Percentiles rank a stretch among this genome's conserved stretches.
phyloP scores from a whole-genome alignment of 35 echinoderm and acorn worm species.

The Patiria miniata region DNA sequence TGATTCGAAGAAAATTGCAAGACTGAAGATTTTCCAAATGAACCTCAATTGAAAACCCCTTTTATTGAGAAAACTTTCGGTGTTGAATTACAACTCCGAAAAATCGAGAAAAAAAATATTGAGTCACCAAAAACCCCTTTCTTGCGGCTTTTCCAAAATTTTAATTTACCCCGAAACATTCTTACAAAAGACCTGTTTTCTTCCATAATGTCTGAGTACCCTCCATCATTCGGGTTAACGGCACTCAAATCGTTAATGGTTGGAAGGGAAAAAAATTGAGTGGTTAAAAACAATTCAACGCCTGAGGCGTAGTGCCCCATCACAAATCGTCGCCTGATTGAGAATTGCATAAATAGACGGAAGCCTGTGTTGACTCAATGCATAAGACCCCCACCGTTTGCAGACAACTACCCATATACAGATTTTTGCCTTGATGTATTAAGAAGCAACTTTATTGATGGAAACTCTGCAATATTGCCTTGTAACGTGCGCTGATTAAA shows the following conservation, averaged over 20 bases:
- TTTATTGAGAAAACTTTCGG: too few species aligned
- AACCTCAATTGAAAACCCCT: too few species aligned
- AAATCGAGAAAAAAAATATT: too few species aligned
- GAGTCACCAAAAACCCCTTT: too few species aligned
- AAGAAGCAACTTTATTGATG: not conserved
- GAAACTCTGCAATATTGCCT: not conserved
- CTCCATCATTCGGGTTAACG: not conserved
- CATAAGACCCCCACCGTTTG: not conserved
- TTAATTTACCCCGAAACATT: too few species aligned
- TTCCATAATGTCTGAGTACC: not conserved
- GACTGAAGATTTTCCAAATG: too few species aligned
- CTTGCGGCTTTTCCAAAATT: too few species aligned
- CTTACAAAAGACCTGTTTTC: too few species aligned
- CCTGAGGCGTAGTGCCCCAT: not conserved
- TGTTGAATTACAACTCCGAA: too few species aligned
- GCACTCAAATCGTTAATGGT: not conserved
- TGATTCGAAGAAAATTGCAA: too few species aligned
- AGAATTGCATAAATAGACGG: conserved; percentile 9
- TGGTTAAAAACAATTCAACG: not conserved
- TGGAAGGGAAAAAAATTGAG: not conserved
- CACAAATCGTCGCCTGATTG: not conserved
- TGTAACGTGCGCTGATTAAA: conserved; percentile 7
- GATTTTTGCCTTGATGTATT: not conserved
- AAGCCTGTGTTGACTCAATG: not conserved
- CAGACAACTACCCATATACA: too few species aligned